Evolutionary conservation across 2,113 vertebrate species (phyloP).

Genomic region (Morphnarchus princeps): DNA sequence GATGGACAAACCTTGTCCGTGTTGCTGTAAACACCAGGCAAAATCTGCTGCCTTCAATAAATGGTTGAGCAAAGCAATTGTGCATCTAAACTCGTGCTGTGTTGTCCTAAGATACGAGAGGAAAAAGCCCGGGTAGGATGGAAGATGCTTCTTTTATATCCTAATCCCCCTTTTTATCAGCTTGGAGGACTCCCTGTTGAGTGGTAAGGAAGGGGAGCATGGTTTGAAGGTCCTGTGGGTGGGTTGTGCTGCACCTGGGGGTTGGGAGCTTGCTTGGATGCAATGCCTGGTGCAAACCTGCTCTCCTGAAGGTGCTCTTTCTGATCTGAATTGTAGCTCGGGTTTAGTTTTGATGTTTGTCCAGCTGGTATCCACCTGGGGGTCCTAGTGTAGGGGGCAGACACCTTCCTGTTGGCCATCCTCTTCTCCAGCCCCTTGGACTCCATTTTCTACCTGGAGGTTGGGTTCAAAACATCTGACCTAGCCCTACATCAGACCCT

Average conservation of each 20-base stretch:
- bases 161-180: not conserved
- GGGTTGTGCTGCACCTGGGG: not conserved
- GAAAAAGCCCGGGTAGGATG: not conserved
- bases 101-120: not conserved
- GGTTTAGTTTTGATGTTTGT: not conserved
- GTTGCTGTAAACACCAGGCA: not conserved
- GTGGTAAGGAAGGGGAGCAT: not conserved
- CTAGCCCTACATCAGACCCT: too few species aligned
- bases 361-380: not conserved
- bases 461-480: not conserved
- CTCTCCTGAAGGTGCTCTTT: not conserved
- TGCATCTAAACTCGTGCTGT: not conserved
- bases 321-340: not conserved
- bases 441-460: not conserved
- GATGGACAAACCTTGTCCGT: rapidly evolving
- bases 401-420: not conserved
- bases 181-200: not conserved
- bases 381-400: not conserved
- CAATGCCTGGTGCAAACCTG: not conserved
- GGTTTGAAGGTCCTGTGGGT: not conserved
- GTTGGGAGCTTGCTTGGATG: not conserved
- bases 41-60: not conserved
- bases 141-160: not conserved
- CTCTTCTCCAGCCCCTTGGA: not conserved
- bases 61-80: not conserved